Evolutionary conservation across 1,140 invertebrate genomes (phyloP).

Genomic region (Aleiodes sp.): DNA sequence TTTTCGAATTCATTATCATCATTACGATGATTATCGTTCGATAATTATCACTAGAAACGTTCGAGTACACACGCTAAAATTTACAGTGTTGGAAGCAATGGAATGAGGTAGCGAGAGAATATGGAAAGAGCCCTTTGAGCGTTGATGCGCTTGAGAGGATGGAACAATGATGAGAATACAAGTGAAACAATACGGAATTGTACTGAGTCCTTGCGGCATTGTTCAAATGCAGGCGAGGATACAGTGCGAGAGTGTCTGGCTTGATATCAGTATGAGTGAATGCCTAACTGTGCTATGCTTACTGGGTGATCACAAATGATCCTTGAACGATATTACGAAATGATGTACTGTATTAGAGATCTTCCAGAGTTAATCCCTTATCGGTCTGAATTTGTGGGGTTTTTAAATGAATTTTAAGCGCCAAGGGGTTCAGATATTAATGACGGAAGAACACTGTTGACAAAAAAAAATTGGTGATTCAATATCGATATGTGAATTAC

Average conservation of each 20-base stretch:
- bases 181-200: conserved; percentile 20
- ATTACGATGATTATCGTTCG: no score
- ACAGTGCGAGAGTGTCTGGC: not conserved
- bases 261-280: conserved; percentile 12
- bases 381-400: no score
- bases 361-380: no score
- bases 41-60: no score
- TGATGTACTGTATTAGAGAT: no score
- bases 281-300: not conserved
- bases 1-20: no score
- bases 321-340: no score
- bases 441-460: no score
- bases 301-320: conserved; percentile 22
- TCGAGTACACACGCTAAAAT: conserved; percentile 42
- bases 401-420: no score
- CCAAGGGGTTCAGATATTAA: no score
- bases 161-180: conserved; percentile 20
- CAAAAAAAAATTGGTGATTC: no score
- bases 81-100: conserved; percentile 18
- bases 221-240: conserved; percentile 21
- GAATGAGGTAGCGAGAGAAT: not conserved
- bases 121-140: conserved; percentile 6
- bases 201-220: conserved; percentile 25
- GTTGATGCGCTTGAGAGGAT: conserved; percentile 1
- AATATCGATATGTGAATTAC: no score